Conservation (phyloP, 2,113 vertebrate genomes). For the Pedionomus torquatus region DNA sequence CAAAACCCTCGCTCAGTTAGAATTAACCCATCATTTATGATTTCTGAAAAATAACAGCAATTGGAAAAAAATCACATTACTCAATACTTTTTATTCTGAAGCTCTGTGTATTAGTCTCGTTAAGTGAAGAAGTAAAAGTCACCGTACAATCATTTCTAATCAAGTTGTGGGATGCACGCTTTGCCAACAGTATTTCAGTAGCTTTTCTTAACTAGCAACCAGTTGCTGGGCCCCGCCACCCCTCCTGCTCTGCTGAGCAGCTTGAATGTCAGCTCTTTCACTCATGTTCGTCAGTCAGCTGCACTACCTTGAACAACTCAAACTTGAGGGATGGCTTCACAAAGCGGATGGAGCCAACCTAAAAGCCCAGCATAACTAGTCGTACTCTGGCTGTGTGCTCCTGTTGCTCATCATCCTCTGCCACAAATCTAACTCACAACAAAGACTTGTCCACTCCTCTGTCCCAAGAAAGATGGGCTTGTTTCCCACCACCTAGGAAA, state of each 20-base stretch:
- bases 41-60: background rate
- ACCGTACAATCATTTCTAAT: background rate
- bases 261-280: background rate
- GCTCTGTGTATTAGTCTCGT: background rate
- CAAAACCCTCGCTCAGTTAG: background rate
- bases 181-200: background rate
- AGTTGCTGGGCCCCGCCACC: rapidly evolving
- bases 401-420: background rate
- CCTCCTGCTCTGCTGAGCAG: background rate
- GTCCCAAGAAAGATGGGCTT: background rate
- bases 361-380: background rate
- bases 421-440: background rate
- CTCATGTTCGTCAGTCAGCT: background rate
- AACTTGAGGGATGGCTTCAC: background rate
- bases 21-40: background rate
- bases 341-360: background rate
- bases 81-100: background rate
- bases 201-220: background rate
- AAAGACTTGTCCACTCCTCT: background rate
- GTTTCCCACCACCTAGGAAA: background rate
- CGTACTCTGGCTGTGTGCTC: background rate
- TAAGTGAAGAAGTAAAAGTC: background rate
- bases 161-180: background rate
- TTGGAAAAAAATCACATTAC: background rate
- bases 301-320: background rate